Evolutionary conservation across 2,888 invertebrate genomes (phyloP).

Genomic region (Leucoma salicis): DNA sequence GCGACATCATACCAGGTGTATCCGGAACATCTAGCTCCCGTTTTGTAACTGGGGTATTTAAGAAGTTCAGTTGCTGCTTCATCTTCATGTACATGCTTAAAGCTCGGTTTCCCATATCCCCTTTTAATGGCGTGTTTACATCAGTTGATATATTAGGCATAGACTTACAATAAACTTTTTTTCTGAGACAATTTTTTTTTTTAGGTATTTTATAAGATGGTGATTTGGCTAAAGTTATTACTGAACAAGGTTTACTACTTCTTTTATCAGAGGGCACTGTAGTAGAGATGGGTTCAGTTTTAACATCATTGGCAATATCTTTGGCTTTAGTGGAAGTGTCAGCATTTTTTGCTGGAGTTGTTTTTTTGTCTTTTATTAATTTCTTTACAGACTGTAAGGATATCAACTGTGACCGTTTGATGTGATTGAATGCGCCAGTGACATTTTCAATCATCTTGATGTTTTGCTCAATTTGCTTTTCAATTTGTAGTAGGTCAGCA

Average conservation of each 20-base stretch:
- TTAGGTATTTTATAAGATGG: constrained; percentile 69
- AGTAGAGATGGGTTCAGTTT: not conserved
- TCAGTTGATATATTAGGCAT: constrained; percentile 54
- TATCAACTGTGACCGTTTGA: constrained; percentile 53
- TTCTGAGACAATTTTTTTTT: constrained; percentile 54
- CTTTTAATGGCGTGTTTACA: constrained; percentile 45
- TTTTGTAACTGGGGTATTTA: constrained; percentile 60
- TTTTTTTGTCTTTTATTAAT: constrained; percentile 48
- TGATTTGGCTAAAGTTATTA: constrained; percentile 56
- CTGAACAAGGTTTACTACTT: constrained; percentile 27
- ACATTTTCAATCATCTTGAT: constrained; percentile 54
- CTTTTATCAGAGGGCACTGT: not conserved
- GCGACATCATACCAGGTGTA: constrained; percentile 63
- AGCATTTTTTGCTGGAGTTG: not conserved
- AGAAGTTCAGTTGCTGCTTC: constrained; percentile 65
- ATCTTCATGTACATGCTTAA: constrained; percentile 65
- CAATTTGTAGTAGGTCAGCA: constrained; percentile 49
- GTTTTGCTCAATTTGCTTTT: constrained; percentile 49
- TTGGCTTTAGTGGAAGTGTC: not conserved
- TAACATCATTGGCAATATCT: not conserved
- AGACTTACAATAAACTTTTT: constrained; percentile 59
- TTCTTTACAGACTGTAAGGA: constrained; percentile 51
- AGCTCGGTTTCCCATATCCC: constrained; percentile 47
- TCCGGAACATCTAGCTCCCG: constrained; percentile 34
- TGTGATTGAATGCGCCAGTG: constrained; percentile 45